Percentiles rank a stretch among this genome's conserved stretches.
These are phyloP conservation scores for Protodeltote pygarga DNA, from an alignment of 2,888 invertebrate genomes.

Conservation along the genomic window DNA sequence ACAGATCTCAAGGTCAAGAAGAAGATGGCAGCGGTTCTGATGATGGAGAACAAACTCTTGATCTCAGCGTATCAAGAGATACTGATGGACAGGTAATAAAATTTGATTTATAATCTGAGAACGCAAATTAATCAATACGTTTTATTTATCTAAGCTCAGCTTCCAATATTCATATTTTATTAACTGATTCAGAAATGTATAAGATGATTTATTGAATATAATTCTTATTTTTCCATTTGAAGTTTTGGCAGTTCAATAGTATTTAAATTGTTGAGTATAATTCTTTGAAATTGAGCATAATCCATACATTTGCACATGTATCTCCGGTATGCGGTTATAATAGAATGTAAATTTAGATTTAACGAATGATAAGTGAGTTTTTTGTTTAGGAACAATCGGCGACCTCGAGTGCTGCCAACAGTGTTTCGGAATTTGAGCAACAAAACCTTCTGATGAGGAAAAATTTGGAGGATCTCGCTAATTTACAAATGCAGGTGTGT, in stretches of 20 bases:
- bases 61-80: slow-evolving; percentile 83
- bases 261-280: slow-evolving; percentile 40
- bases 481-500: slow-evolving; percentile 83
- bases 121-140: slow-evolving; percentile 17
- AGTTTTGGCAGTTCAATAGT: slow-evolving; percentile 33
- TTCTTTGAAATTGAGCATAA: slow-evolving; percentile 49
- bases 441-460: slow-evolving; percentile 83
- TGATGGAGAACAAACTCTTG: slow-evolving; percentile 84
- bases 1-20: slow-evolving; percentile 73
- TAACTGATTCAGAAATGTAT: slow-evolving; percentile 23
- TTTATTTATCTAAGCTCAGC: slow-evolving; percentile 1
- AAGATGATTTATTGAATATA: slow-evolving; percentile 37
- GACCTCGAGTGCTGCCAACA: slow-evolving; percentile 84
- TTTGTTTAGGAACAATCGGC: slow-evolving; percentile 79
- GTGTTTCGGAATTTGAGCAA: slow-evolving; percentile 83
- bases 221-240: slow-evolving; percentile 37
- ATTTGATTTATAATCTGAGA: background rate
- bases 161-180: slow-evolving; percentile 21
- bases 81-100: slow-evolving; percentile 80
- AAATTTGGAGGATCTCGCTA: slow-evolving; percentile 82
- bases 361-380: slow-evolving; percentile 40
- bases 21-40: slow-evolving; percentile 83
- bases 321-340: slow-evolving; percentile 47
- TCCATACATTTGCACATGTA: slow-evolving; percentile 40
- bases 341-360: slow-evolving; percentile 50